These are phyloP conservation scores for Heliconius himera DNA, from an alignment of 1,140 invertebrate species.

Conservation along the genomic window DNA sequence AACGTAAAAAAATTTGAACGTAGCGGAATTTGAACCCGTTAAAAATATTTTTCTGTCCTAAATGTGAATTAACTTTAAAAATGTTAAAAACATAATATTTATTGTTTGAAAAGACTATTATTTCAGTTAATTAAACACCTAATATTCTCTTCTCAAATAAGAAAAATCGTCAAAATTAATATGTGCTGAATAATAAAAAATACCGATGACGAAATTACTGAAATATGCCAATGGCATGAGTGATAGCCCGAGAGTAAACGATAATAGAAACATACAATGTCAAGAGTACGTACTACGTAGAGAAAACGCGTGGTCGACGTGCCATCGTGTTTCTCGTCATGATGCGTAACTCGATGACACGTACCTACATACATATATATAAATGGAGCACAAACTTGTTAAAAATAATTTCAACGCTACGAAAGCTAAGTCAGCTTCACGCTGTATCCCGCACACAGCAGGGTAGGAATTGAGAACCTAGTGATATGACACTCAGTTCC, in stretches of 20 bases:
- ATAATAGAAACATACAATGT: constrained; percentile 68
- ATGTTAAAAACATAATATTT: not conserved
- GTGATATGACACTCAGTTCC: no score
- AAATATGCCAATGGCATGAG: constrained; percentile 60
- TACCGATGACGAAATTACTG: constrained; percentile 50
- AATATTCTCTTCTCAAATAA: not conserved
- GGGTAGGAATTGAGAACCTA: no score
- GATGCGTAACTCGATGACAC: constrained; percentile 28
- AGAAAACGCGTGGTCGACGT: constrained; percentile 32
- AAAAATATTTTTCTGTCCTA: no score
- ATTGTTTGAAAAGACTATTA: not conserved
- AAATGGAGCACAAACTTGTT: constrained; percentile 9
- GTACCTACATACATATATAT: not conserved
- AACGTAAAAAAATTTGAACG: no score
- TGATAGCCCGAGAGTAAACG: constrained; percentile 42
- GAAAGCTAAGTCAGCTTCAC: not conserved
- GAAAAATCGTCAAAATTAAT: not conserved
- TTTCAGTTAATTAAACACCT: no score
- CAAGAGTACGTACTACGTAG: constrained; percentile 58
- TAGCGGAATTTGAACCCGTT: no score
- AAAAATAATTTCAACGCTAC: constrained; percentile 26
- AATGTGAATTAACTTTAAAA: no score
- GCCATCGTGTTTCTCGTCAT: constrained; percentile 27
- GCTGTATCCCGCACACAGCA: no score
- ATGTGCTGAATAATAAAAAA: not conserved